Evolutionary conservation across 2,888 invertebrate genomes (phyloP).

Genomic region (Acrobasis consociella): DNA sequence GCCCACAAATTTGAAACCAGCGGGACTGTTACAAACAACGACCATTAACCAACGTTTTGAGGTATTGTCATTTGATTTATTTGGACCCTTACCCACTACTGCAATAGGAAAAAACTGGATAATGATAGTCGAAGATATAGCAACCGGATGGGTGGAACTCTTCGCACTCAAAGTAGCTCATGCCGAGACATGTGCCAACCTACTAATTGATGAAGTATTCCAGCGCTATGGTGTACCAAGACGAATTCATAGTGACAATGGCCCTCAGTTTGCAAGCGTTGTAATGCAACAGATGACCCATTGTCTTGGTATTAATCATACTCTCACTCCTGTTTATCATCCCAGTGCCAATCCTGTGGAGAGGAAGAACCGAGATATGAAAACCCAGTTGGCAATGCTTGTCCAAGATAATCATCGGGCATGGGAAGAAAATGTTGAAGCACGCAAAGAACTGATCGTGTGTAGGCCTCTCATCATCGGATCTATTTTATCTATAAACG

Average conservation of each 20-base stretch:
- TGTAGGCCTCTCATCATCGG: no score
- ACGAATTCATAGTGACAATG: background rate
- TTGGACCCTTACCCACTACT: slow-evolving; percentile 31
- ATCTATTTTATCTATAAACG: no score
- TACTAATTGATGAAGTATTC: slow-evolving; percentile 41
- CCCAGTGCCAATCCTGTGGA: no score
- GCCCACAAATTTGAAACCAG: slow-evolving; percentile 30
- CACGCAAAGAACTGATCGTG: no score
- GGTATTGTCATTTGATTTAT: slow-evolving; percentile 31
- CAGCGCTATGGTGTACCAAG: slow-evolving; percentile 31
- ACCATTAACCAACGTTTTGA: slow-evolving; percentile 30
- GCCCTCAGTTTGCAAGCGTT: background rate
- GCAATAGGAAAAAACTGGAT: slow-evolving; percentile 28
- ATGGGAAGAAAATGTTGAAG: no score
- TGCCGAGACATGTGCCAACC: slow-evolving; percentile 27
- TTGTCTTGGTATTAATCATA: slow-evolving; percentile 20
- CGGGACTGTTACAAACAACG: slow-evolving; percentile 31
- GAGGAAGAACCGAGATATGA: no score
- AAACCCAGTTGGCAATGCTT: no score
- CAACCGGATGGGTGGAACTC: no score
- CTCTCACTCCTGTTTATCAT: no score
- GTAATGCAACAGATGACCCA: slow-evolving; percentile 30
- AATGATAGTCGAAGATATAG: slow-evolving; percentile 33
- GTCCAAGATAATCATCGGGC: no score
- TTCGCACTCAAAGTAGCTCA: slow-evolving; percentile 39